These are phyloP conservation scores for Pollenia griseotomentosa DNA, from an alignment of 2,888 invertebrate species.

Conservation along the genomic window DNA sequence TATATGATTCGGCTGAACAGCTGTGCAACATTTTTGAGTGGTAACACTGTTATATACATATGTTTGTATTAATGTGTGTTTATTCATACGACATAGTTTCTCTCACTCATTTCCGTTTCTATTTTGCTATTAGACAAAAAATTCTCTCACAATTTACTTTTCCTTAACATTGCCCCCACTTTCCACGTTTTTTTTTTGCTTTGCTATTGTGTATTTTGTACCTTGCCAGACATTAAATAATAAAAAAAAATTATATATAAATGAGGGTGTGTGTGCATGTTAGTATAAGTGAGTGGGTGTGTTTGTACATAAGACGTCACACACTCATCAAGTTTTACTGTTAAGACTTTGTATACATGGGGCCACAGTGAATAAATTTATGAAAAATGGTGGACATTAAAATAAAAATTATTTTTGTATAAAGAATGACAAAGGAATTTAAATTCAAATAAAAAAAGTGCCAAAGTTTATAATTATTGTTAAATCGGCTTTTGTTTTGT, in stretches of 20 bases:
- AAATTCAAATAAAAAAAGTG: not conserved
- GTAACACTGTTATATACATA: not conserved
- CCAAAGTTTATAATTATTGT: no score
- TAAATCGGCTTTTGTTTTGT: no score
- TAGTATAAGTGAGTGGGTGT: not conserved
- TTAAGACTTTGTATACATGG: constrained; percentile 8
- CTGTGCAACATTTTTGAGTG: not conserved
- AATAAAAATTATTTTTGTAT: not conserved
- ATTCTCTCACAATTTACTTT: constrained; percentile 25
- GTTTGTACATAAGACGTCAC: constrained; percentile 14
- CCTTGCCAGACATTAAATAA: constrained; percentile 36
- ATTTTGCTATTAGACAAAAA: constrained; percentile 12
- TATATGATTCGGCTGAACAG: no score
- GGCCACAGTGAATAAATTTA: constrained; percentile 9
- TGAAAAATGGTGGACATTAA: not conserved
- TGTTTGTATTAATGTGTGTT: no score
- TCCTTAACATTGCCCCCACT: not conserved
- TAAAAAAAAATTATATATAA: constrained; percentile 21
- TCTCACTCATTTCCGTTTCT: constrained; percentile 49
- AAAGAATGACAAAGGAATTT: not conserved
- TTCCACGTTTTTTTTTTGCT: constrained; percentile 17
- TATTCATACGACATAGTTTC: not conserved
- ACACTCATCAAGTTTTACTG: constrained; percentile 12
- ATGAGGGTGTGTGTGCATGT: constrained; percentile 32
- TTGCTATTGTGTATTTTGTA: constrained; percentile 23